Evolutionary conservation across 2,888 invertebrate species (phyloP).

Genomic region (Hoplodrina ambigua): DNA sequence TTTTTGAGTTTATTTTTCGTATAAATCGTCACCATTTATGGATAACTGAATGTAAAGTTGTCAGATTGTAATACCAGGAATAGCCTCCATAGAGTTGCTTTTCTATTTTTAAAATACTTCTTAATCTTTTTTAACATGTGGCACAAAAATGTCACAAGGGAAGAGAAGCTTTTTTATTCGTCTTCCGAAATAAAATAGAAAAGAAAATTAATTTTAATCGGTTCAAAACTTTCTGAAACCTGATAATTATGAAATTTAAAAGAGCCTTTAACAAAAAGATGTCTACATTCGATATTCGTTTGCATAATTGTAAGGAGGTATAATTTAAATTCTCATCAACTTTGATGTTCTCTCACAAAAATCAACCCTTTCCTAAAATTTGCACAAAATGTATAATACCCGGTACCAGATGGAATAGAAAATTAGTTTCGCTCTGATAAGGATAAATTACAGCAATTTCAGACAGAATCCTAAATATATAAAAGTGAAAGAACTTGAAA

Average conservation of each 20-base stretch:
- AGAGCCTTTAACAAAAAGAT: conserved; percentile 59
- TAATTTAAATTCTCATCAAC: conserved; percentile 72
- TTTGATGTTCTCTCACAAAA: conserved; percentile 73
- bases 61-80: conserved; percentile 2
- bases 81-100: not conserved
- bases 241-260: conserved; percentile 57
- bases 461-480: conserved; percentile 50
- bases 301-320: conserved; percentile 74
- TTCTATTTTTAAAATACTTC: not conserved
- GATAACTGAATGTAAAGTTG: not conserved
- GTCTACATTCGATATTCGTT: conserved; percentile 67
- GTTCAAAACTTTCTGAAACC: conserved; percentile 43
- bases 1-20: no score
- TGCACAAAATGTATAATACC: conserved; percentile 67
- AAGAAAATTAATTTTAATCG: conserved; percentile 36
- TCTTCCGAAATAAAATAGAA: conserved; percentile 26
- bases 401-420: conserved; percentile 68
- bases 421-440: conserved; percentile 68
- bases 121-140: not conserved
- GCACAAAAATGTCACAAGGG: not conserved
- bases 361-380: conserved; percentile 72
- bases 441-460: conserved; percentile 64
- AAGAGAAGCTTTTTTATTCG: not conserved
- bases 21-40: no score
- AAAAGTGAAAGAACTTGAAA: conserved; percentile 44